These are phyloP conservation scores for Lacanobia oleracea DNA, from an alignment of 2,888 invertebrate species.

Conservation along the genomic window DNA sequence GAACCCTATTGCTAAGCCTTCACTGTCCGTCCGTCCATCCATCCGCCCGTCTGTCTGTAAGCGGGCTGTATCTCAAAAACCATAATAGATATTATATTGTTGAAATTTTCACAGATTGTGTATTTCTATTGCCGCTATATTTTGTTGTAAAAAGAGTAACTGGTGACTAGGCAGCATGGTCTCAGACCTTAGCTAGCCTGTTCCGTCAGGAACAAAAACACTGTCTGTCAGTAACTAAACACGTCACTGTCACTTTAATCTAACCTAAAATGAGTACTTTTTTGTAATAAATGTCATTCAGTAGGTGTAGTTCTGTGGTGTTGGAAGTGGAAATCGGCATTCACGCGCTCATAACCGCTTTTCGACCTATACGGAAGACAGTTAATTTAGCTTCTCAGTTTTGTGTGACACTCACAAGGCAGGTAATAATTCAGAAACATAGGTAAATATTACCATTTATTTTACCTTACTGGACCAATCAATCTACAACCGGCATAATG, in stretches of 20 bases:
- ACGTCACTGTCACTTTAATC: slow-evolving; percentile 4
- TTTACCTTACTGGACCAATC: neutral
- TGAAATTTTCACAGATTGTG: too few relatives aligned
- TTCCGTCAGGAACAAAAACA: too few relatives aligned
- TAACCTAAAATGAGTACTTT: slow-evolving; percentile 3
- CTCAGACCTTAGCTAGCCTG: too few relatives aligned
- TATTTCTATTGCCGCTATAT: too few relatives aligned
- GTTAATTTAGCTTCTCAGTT: slow-evolving; percentile 7
- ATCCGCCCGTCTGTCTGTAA: too few relatives aligned
- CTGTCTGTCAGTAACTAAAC: neutral
- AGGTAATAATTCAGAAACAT: slow-evolving; percentile 29
- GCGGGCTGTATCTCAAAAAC: too few relatives aligned
- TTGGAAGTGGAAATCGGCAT: slow-evolving; percentile 12
- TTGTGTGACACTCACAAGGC: slow-evolving; percentile 7
- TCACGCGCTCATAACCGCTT: slow-evolving; percentile 4
- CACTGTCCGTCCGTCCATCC: too few relatives aligned
- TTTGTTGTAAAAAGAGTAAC: too few relatives aligned
- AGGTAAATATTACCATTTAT: neutral
- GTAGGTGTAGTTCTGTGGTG: slow-evolving; percentile 24
- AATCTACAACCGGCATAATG: neutral
- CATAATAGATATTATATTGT: too few relatives aligned
- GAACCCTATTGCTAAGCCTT: too few relatives aligned
- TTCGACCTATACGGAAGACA: neutral
- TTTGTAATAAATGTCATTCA: slow-evolving; percentile 31
- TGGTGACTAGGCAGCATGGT: too few relatives aligned